Evolutionary conservation across 2,797 vertebrate genomes (phyloP).

Genomic region (Hydrophis major): DNA sequence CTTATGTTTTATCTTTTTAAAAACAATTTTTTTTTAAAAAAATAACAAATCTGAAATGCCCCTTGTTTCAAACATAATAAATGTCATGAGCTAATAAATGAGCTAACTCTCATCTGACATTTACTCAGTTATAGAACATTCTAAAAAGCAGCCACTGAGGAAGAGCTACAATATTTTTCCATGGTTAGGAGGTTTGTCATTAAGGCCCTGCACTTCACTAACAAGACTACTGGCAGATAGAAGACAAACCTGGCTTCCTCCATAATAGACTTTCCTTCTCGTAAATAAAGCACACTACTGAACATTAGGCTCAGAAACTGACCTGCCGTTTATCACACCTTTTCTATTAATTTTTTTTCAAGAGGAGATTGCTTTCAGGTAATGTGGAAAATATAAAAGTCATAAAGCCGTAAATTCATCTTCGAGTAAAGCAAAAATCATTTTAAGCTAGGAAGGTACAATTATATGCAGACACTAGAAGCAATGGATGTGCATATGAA

Average conservation of each 20-base stretch:
- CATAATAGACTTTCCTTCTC: slow-evolving; percentile 41
- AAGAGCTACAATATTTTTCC: slow-evolving; percentile 42
- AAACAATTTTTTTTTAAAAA: slow-evolving; percentile 14
- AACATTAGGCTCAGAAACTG: slow-evolving; percentile 43
- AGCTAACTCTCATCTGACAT: slow-evolving; percentile 66
- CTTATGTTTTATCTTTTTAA: slow-evolving; percentile 1
- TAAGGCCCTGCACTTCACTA: neutral
- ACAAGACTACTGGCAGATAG: slow-evolving; percentile 36
- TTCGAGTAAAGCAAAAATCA: neutral
- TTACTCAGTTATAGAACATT: slow-evolving; percentile 40
- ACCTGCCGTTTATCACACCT: slow-evolving; percentile 26
- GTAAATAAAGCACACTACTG: slow-evolving; percentile 45
- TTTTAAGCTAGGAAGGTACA: rapidly evolving
- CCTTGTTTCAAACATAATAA: slow-evolving; percentile 42
- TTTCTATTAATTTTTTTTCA: slow-evolving; percentile 9
- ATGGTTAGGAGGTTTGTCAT: slow-evolving; percentile 34
- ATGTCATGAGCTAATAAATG: slow-evolving; percentile 6
- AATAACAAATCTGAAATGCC: slow-evolving; percentile 45
- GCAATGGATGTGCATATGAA: neutral
- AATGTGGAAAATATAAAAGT: neutral
- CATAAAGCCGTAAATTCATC: neutral
- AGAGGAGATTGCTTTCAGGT: neutral
- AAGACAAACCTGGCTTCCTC: slow-evolving; percentile 41
- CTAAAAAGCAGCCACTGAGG: slow-evolving; percentile 34
- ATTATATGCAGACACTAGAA: neutral